Evolutionary conservation across 1,140 invertebrate genomes (phyloP), one percentile per base, ranked within the genome.

Genomic region (Lasioglossum baleicum): DNA sequence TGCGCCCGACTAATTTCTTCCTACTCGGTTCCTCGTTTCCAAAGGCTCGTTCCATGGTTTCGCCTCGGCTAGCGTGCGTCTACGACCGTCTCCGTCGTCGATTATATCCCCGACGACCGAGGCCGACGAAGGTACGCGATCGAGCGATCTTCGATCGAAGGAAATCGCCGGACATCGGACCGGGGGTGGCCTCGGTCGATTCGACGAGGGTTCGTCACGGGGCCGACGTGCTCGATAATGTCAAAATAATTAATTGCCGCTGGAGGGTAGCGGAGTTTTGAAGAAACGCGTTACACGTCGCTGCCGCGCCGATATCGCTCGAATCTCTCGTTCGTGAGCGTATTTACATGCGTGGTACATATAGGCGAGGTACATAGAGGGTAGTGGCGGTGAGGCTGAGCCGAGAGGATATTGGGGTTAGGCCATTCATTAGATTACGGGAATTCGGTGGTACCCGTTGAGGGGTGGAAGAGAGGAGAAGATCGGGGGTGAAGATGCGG

Each of bases 351-450:
- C 83, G 26, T 80, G 75, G 53, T 85, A 87, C 76, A 86, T 87
- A 85, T 42, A 22, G 2, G 42, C 13, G 35, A 48, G 44, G 82
- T 75, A 82, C 26, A 87, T 82, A 64, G 71, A 68, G 80, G 83
- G 76, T 79, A 66, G 84, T 77, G 83, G 77, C 81, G 82, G 82
- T 83, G 84, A 85, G 82, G 83, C 83, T 87, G 81, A 90, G 90
- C 88, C 83, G 83, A 88, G 85, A 90, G 88, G 85, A 91, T 89
- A 87, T 90, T 84, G 89, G 87, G 89, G 87, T 89, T 83, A 85
- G 87, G 81, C 87, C 88, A 91, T 92, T 92, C 91, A 92, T 92
- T 92, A 91, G 91, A 92, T 92, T 92, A 92, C 88, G 89, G 84
- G 90, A 92, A 91, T 91, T 92, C 86, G 87, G 84, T 80, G 88